phyloP scores from a whole-genome alignment of 2,888 invertebrate genomes.

The Acronicta psi region DNA sequence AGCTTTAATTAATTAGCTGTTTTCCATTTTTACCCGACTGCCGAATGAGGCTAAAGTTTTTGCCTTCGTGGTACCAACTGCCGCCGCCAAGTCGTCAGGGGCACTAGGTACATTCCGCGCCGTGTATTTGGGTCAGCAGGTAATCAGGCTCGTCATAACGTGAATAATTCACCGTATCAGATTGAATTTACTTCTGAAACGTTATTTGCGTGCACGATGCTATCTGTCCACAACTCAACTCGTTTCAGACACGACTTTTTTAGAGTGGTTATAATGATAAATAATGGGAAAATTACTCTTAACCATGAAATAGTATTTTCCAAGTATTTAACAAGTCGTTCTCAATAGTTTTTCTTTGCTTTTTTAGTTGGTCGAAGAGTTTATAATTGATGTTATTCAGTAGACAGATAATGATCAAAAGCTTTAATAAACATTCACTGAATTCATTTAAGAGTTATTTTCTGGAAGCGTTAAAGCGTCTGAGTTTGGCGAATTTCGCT shows the following conservation, averaged over 20 bases:
- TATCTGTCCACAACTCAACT: slow-evolving; percentile 45
- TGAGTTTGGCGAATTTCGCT: slow-evolving; percentile 48
- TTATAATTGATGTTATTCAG: too few species aligned
- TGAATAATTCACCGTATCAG: slow-evolving; percentile 73
- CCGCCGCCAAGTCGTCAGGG: slow-evolving; percentile 47
- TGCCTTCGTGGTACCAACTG: slow-evolving; percentile 29
- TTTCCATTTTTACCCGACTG: too few species aligned
- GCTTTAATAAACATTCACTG: slow-evolving; percentile 36
- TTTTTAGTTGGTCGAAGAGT: too few species aligned
- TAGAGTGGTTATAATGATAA: slow-evolving; percentile 37
- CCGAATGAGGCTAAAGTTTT: too few species aligned
- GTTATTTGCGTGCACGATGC: slow-evolving; percentile 60
- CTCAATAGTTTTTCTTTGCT: too few species aligned
- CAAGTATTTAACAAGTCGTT: neutral
- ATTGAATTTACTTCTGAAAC: slow-evolving; percentile 62
- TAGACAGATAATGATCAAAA: neutral
- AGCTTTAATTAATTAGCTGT: too few species aligned
- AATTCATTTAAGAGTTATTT: slow-evolving; percentile 47
- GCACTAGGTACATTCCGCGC: slow-evolving; percentile 60
- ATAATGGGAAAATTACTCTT: slow-evolving; percentile 20
- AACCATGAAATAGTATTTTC: slow-evolving; percentile 13
- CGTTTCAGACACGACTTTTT: slow-evolving; percentile 19
- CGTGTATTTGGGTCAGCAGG: slow-evolving; percentile 74
- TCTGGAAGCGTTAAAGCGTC: slow-evolving; percentile 39
- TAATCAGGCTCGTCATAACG: slow-evolving; percentile 76